Evolutionary conservation across 2,113 vertebrate species (phyloP).

Genomic region (Okapia johnstoni): DNA sequence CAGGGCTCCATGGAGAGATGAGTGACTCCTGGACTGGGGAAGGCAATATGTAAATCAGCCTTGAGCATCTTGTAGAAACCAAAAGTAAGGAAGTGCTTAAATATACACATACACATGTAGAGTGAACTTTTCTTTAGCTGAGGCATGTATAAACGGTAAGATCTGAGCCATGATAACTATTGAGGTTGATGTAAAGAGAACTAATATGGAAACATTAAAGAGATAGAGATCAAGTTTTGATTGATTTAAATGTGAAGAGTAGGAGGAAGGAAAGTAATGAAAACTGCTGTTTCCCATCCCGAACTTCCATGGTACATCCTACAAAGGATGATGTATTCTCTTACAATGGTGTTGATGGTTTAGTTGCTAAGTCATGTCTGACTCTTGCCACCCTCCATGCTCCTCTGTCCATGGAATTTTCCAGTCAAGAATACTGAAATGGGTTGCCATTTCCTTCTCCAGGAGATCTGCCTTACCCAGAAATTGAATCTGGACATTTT

Average conservation of each 20-base stretch:
- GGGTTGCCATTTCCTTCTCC: not conserved
- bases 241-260: not conserved
- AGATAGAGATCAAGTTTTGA: not conserved
- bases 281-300: not conserved
- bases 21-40: fast-evolving
- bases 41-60: not conserved
- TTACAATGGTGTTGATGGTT: not conserved
- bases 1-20: not conserved
- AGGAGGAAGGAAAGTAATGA: not conserved
- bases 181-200: not conserved
- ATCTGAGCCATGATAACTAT: not conserved
- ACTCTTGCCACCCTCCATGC: not conserved
- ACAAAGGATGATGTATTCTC: not conserved
- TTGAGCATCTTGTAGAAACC: not conserved
- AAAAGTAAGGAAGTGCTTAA: not conserved
- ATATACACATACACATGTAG: not conserved
- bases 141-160: not conserved
- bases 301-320: not conserved
- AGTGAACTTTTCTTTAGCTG: not conserved
- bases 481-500: not conserved
- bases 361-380: not conserved
- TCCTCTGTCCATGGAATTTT: not conserved
- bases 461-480: not conserved
- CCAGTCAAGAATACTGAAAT: not conserved
- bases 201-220: not conserved